Conservation (phyloP, 2,888 invertebrate genomes). For the Sipha maydis region DNA sequence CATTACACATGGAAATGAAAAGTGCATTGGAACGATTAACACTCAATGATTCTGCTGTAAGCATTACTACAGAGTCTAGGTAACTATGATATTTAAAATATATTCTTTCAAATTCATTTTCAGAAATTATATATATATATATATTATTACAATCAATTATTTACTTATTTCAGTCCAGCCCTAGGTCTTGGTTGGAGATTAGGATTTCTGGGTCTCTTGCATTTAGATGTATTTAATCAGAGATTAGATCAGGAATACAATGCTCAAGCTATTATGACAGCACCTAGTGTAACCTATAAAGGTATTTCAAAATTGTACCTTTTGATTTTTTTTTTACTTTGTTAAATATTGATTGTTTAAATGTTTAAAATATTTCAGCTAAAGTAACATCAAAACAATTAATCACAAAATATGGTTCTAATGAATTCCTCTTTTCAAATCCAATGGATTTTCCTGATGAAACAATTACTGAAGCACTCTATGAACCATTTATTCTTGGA, state of each 20-base stretch:
- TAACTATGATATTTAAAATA: constrained; percentile 66
- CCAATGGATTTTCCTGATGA: constrained; percentile 79
- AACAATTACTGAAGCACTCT: constrained; percentile 77
- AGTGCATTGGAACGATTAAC: constrained; percentile 89
- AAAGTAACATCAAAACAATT: constrained; percentile 80
- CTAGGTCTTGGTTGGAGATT: constrained; percentile 89
- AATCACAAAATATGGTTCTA: constrained; percentile 74
- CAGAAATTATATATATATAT: neutral
- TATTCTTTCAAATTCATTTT: neutral
- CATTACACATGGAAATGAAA: constrained; percentile 79
- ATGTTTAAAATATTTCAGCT: constrained; percentile 68
- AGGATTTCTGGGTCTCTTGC: constrained; percentile 86
- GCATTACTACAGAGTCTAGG: constrained; percentile 84
- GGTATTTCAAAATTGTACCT: constrained; percentile 67
- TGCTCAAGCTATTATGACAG: constrained; percentile 83
- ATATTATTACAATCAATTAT: neutral
- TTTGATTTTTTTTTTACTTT: neutral
- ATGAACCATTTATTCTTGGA: constrained; percentile 87
- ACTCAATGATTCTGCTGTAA: constrained; percentile 94
- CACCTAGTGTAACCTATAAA: constrained; percentile 88
- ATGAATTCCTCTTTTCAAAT: constrained; percentile 78
- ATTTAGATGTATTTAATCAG: constrained; percentile 89
- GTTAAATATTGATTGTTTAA: constrained; percentile 63
- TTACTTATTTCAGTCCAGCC: constrained; percentile 75
- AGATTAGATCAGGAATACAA: constrained; percentile 85